Conservation (phyloP, 2,888 invertebrate species). For the Miltochrista miniata region DNA sequence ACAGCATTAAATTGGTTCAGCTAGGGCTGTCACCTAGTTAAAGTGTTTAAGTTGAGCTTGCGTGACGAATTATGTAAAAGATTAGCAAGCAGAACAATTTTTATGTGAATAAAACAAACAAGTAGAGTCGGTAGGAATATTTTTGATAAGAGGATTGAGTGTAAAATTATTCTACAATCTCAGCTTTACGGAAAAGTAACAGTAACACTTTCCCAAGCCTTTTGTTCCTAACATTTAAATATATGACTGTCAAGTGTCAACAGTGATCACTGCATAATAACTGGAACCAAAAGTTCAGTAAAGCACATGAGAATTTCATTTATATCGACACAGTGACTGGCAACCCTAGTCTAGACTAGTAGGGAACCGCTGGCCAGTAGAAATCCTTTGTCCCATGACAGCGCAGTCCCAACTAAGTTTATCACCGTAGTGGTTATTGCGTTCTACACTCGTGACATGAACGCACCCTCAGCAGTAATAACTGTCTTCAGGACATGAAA, state of each 20-base stretch:
- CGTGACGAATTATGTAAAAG: slow-evolving; percentile 51
- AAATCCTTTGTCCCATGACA: slow-evolving; percentile 67
- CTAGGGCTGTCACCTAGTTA: slow-evolving; percentile 65
- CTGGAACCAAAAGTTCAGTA: too few species aligned
- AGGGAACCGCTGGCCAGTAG: slow-evolving; percentile 43
- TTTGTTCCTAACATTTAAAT: too few species aligned
- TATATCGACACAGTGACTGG: neutral
- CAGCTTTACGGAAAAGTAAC: too few species aligned
- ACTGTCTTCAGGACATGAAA: slow-evolving; percentile 58
- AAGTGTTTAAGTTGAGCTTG: slow-evolving; percentile 53
- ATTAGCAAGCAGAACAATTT: slow-evolving; percentile 44
- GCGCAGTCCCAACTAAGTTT: slow-evolving; percentile 56
- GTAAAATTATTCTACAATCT: too few species aligned
- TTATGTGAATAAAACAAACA: slow-evolving; percentile 37
- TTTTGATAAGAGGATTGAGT: too few species aligned
- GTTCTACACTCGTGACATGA: slow-evolving; percentile 54
- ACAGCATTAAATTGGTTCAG: slow-evolving; percentile 76
- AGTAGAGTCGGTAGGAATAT: too few species aligned
- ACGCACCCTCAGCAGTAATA: slow-evolving; percentile 60
- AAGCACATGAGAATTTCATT: neutral
- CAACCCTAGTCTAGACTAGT: slow-evolving; percentile 38
- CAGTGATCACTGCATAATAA: too few species aligned
- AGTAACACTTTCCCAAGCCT: too few species aligned
- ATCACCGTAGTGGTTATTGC: slow-evolving; percentile 70
- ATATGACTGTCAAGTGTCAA: too few species aligned